A percentile compares a stretch with the other conserved stretches of the same genome.
Evolutionary conservation across 2,113 vertebrate species (phyloP).

Genomic region (Oceanodroma tethys): DNA sequence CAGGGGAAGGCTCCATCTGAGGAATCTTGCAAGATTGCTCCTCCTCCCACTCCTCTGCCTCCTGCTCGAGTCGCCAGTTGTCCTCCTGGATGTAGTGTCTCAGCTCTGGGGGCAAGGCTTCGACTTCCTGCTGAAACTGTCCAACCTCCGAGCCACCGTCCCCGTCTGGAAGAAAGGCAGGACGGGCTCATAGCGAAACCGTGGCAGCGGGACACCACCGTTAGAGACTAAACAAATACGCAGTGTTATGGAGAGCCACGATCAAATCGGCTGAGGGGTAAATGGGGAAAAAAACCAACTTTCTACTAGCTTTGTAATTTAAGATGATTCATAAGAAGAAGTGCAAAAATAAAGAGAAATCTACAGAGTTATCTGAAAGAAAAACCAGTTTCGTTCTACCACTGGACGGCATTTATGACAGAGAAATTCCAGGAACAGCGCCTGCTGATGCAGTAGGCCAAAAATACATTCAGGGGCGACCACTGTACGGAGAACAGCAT

Average conservation of each 20-base stretch:
- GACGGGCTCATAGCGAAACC: rapidly evolving
- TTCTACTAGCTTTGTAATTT: not conserved
- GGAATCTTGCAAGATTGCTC: constrained; percentile 87
- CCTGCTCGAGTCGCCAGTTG: constrained; percentile 90
- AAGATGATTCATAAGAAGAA: not conserved
- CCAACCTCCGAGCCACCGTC: constrained; percentile 70
- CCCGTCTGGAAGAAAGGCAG: not conserved
- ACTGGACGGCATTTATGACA: not conserved
- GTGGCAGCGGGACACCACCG: rapidly evolving
- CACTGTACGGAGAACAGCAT: rapidly evolving
- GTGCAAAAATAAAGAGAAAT: not conserved
- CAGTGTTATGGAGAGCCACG: rapidly evolving
- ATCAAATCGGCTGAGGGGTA: not conserved
- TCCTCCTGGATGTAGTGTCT: constrained; percentile 86
- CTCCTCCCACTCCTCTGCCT: constrained; percentile 89
- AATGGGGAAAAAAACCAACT: not conserved
- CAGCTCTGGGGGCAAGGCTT: constrained; percentile 79
- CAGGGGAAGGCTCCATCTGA: constrained; percentile 70
- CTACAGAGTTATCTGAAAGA: not conserved
- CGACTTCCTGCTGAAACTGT: constrained; percentile 78
- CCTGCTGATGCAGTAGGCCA: not conserved
- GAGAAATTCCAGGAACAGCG: not conserved
- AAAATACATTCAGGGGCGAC: not conserved
- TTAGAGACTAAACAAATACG: not conserved
- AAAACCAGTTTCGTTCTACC: not conserved